These are phyloP conservation scores for Gerris lacustris DNA, from an alignment of 2,888 invertebrate genomes.

Conservation along the genomic window DNA sequence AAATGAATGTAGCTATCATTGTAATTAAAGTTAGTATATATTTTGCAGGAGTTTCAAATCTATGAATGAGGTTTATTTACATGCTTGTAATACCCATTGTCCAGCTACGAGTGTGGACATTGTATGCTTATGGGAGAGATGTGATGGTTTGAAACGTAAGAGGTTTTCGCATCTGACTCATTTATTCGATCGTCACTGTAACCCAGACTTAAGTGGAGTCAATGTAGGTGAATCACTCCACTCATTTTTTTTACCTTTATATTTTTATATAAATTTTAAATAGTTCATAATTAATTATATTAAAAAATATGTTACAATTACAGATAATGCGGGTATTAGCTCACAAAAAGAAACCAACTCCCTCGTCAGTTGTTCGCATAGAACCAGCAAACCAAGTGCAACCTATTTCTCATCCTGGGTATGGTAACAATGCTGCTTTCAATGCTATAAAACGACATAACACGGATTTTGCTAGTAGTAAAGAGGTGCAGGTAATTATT, in stretches of 20 bases:
- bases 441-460: slow-evolving; percentile 95
- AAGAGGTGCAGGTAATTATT: slow-evolving; percentile 65
- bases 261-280: background rate
- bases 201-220: slow-evolving; percentile 50
- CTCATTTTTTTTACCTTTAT: background rate
- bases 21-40: too few relatives aligned
- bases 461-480: slow-evolving; percentile 74
- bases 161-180: slow-evolving; percentile 95
- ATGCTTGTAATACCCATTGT: slow-evolving; percentile 75
- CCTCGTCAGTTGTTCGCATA: slow-evolving; percentile 39
- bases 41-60: slow-evolving; percentile 52
- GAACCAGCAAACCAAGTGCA: slow-evolving; percentile 45
- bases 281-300: too few relatives aligned
- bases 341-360: slow-evolving; percentile 49
- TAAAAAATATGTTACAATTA: slow-evolving; percentile 25
- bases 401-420: slow-evolving; percentile 60
- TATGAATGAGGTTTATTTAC: slow-evolving; percentile 69
- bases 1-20: too few relatives aligned
- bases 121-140: slow-evolving; percentile 79
- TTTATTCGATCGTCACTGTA: slow-evolving; percentile 87
- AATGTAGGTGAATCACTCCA: background rate
- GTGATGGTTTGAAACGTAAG: slow-evolving; percentile 78
- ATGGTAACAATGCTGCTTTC: slow-evolving; percentile 87
- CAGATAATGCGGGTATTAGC: slow-evolving; percentile 54
- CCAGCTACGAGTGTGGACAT: slow-evolving; percentile 59